These are phyloP conservation scores for Holocentrus rufus DNA, from an alignment of 2,797 vertebrate genomes.

Conservation along the genomic window DNA sequence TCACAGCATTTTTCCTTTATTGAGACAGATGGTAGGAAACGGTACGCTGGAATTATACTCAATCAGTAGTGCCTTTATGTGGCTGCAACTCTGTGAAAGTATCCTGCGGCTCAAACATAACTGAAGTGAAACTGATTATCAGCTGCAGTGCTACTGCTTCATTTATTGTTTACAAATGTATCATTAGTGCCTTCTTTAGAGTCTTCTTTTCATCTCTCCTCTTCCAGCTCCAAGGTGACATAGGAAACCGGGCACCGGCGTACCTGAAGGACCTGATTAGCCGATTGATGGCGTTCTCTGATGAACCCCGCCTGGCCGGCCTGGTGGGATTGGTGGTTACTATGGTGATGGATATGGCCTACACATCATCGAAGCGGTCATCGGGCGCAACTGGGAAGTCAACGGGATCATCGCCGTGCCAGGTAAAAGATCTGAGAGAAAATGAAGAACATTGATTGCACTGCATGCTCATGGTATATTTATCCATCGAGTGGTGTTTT, in stretches of 20 bases:
- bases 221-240: slow-evolving; percentile 65
- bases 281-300: slow-evolving; percentile 71
- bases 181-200: too few species aligned
- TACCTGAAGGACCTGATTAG: slow-evolving; percentile 79
- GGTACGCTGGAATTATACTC: background rate
- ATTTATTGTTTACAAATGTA: too few species aligned
- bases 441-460: background rate
- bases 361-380: slow-evolving; percentile 54
- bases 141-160: too few species aligned
- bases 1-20: slow-evolving; percentile 1
- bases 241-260: slow-evolving; percentile 67
- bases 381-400: slow-evolving; percentile 49
- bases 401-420: slow-evolving; percentile 47
- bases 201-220: slow-evolving; percentile 8
- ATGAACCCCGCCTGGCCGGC: slow-evolving; percentile 74
- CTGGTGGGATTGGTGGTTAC: slow-evolving; percentile 74
- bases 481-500: background rate
- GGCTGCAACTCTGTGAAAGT: background rate
- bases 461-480: background rate
- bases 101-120: too few species aligned
- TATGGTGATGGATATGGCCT: slow-evolving; percentile 77
- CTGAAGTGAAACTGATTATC: too few species aligned
- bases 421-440: slow-evolving; percentile 54
- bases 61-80: background rate
- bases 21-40: slow-evolving; percentile 16